Conservation (phyloP, 2,113 vertebrate species). For the Thamnaconus septentrionalis region DNA sequence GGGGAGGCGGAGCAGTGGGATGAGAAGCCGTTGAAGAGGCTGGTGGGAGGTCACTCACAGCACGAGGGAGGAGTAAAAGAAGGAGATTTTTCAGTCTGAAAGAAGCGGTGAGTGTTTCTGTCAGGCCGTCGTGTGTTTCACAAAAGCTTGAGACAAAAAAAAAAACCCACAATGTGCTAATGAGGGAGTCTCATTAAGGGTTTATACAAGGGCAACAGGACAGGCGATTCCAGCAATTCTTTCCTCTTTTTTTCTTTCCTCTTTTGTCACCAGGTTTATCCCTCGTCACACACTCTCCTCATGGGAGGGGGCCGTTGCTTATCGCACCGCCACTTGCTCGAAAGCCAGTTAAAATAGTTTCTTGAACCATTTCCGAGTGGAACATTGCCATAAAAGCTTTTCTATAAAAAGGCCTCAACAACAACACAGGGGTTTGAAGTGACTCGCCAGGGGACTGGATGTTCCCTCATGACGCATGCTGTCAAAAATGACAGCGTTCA, state of each 20-base stretch:
- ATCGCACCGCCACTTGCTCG: slow-evolving; percentile 49
- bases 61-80: background rate
- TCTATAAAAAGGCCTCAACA: background rate
- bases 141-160: slow-evolving; percentile 23
- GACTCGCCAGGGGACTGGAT: too few relatives aligned
- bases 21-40: slow-evolving; percentile 8
- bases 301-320: slow-evolving; percentile 34
- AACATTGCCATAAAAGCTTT: slow-evolving; percentile 30
- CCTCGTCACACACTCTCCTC: slow-evolving; percentile 5
- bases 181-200: slow-evolving; percentile 69
- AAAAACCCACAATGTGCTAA: slow-evolving; percentile 27
- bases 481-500: too few relatives aligned
- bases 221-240: slow-evolving; percentile 54
- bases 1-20: background rate
- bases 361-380: slow-evolving; percentile 44
- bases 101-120: slow-evolving; percentile 1
- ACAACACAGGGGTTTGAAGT: too few relatives aligned
- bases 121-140: slow-evolving; percentile 10
- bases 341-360: slow-evolving; percentile 71
- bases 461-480: too few relatives aligned
- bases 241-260: background rate
- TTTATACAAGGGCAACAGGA: slow-evolving; percentile 42
- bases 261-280: slow-evolving; percentile 19
- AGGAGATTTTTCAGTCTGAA: too few relatives aligned
- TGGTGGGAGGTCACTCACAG: slow-evolving; percentile 24